Evolutionary conservation across 2,113 vertebrate species (phyloP), one percentile per base, ranked within the genome.

Genomic region (Murina feae): DNA sequence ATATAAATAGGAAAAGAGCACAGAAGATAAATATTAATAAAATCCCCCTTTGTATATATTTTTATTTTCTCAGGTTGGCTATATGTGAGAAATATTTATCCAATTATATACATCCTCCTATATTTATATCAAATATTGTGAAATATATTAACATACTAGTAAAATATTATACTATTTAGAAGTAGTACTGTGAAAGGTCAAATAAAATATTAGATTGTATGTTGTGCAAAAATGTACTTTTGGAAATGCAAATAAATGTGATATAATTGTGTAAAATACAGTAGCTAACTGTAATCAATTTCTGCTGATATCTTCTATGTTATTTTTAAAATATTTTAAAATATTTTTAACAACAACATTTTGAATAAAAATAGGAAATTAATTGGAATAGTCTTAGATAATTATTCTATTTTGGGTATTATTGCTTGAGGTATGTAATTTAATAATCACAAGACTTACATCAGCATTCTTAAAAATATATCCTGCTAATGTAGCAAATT

Each of bases 361-460:
- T 85, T 63, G 6, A 71, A 75, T 68, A 58, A 93, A 86, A 86
- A 84, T 90, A 75, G 68, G n/a, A 20, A 69, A 30, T 10, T 93
- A 92, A 84, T 91, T 94, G 30, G 6, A 83, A 69, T 79, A 95
- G 35, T 23, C 8, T 94, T 82, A 86, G 93, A 79, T 86, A 96
- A 89, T 89, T 79, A 1, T 71, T 94, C 53, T 84, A 39, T 63
- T 84, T 14, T 91, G 32, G 71, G 65, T 18, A 80, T 72, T 65
- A n/a, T 16, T 81, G 47, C 71, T 89, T 93, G 47, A 91, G 58
- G 39, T 85, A 66, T 55, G 32, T 87, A 60, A 49, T 16, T 55
- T 81, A 79, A 90, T 94, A 86, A 91, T 91, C 74, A 93, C 2
- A 95, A 88, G 92, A 82, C 3, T 80, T 37, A 87, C 53, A 92